Evolutionary conservation across 2,797 vertebrate genomes (phyloP).

Genomic region (Neosalanx taihuensis): DNA sequence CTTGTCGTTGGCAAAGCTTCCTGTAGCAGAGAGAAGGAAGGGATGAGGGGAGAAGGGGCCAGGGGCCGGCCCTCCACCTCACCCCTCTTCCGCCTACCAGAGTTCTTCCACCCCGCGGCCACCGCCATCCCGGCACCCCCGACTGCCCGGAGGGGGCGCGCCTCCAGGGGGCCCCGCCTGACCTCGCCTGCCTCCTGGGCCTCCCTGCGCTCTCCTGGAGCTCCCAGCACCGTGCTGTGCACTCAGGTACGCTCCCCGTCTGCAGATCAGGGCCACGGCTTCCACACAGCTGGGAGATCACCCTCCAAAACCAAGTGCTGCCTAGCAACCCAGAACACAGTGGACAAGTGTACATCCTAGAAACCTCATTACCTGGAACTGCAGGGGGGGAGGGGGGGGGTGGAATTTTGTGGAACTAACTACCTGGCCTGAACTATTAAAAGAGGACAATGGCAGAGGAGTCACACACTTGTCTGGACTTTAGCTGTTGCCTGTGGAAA

Average conservation of each 20-base stretch:
- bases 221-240: constrained; percentile 82
- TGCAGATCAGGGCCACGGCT: no score
- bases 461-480: not conserved
- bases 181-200: constrained; percentile 92
- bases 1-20: constrained; percentile 60
- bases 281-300: no score
- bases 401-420: not conserved
- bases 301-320: no score
- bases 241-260: constrained; percentile 66
- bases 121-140: constrained; percentile 71
- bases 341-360: not conserved
- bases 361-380: not conserved
- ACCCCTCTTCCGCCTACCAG: constrained; percentile 79
- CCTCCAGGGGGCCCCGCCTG: constrained; percentile 66
- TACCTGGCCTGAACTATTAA: not conserved
- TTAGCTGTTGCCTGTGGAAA: not conserved
- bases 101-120: constrained; percentile 89
- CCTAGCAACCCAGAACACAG: no score
- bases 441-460: not conserved
- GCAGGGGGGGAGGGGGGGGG: no score
- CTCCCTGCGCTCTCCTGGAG: constrained; percentile 83
- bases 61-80: constrained; percentile 59
- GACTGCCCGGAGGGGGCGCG: constrained; percentile 70
- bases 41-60: not conserved
- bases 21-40: constrained; percentile 43